Evolutionary conservation across 2,888 invertebrate genomes (phyloP), one percentile per base, ranked within the genome.

Genomic region (Thelaira solivaga): DNA sequence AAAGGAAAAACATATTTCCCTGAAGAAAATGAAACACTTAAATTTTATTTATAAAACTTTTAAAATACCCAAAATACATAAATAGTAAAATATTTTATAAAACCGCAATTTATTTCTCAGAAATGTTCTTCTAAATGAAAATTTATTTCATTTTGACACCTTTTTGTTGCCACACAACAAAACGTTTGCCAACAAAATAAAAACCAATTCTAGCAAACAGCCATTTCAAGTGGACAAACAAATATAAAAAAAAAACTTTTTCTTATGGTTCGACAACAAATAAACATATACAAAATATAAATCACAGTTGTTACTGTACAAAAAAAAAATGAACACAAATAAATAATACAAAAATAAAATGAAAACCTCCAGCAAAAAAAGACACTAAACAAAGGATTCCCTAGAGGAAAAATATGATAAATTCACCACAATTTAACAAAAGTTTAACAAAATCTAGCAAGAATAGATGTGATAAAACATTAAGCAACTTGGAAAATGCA

Each of bases 81-180:
- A n/a, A n/a, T 29, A 47, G 8, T 55, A 31, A 62, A 39, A 47
- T 64, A 10, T 45, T 49, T 4, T 22, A 24, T 22, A 55, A 39
- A 34, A 43, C 22, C 62, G 18, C 39, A 72, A 55, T 55, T 73
- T 72, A 72, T 72, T 55, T 72, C 20, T 16, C 8, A 31, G 16
- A 26, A 13, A 10, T 22, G 26, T 43, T 57, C n/a, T 49, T 39
- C 22, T 18, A 62, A 57, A 73, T 73, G 47, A 73, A 65, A 73
- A 65, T 65, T 65, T 65, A 65, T 73, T 31, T 49, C 18, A 24
- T 65, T 64, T 72, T 72, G 57, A 57, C 73, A 73, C 73, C 73
- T 65, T 65, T 65, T 73, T 39, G 31, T 31, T 47, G 64, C 36
- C 29, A 4, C 4, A 64, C 16, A 20, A 41, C 41, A 47, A 26